Base-by-base conservation (phyloP, 2,113 vertebrate species). In the Ophiodon elongatus region DNA sequence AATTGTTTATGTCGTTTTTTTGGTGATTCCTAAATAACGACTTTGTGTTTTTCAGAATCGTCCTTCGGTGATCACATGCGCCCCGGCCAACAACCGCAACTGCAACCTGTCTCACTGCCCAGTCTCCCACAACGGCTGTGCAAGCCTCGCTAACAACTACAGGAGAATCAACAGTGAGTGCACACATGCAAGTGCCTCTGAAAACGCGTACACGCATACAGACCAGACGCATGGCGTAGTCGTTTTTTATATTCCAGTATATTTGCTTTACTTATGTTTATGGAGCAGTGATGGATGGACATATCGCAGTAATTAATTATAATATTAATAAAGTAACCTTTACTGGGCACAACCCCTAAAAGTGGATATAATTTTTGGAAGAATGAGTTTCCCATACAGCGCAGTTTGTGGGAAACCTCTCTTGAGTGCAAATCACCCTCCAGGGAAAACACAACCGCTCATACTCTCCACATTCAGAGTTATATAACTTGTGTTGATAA, bases 51-150 rank as follows among this genome's bases (percentile, higher is more conserved):
- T 73, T 76, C 74, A 99, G 98, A 99, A 99, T 95, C 98, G 98
- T 77, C 98, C 98, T 2, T 99, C 98, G 0, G 98, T 99, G 82
- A 99, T 99, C 94, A 99, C 98, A 2, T 99, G 98, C 1, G 98
- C 97, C 5, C 97, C 98, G 0, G 97, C 98, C 17, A 98, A 94
- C 88, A 97, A 96, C 94, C 97, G 97, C 8, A 99, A 99, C 96
- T 99, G 98, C 91, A 98, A 98, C 95, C 96, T 99, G 85, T 98
- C 98, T 0, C 97, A 99, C 92, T 99, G 98, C 93, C 97, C 98
- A 0, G 91, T 97, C 0, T 96, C 96, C 4, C 98, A 99, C 95
- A 98, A 97, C 0, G 96, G 97, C 95, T 98, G 97, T 19, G 93
- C 96, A 1, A 93, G 95, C 0, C 81, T 96, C 85, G 84, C 95